A percentile compares a stretch with the other conserved stretches of the same genome.
phyloP scores from a whole-genome alignment of 2,888 invertebrate genomes.

The Alitta virens region DNA sequence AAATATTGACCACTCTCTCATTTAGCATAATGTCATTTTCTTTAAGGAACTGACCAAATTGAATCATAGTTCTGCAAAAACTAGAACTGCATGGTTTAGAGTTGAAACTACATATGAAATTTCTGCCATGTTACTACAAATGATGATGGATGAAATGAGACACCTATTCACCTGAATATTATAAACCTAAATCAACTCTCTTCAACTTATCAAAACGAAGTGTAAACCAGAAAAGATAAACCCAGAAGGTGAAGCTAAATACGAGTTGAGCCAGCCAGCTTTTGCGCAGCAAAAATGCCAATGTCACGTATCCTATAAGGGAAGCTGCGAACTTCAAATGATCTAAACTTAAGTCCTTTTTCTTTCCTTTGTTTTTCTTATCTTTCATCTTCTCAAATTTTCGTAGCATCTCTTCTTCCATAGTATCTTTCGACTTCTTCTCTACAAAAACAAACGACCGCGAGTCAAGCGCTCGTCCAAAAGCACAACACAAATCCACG shows the following conservation, averaged over 20 bases:
- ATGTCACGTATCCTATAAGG: constrained; percentile 11
- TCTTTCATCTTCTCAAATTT: background rate
- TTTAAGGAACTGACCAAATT: no score
- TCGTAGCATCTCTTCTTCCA: background rate
- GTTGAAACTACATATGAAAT: no score
- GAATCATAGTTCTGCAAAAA: no score
- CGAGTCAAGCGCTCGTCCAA: no score
- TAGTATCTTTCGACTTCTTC: background rate
- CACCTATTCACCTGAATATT: background rate
- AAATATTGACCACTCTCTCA: no score
- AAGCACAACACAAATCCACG: no score
- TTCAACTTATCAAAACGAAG: constrained; percentile 8
- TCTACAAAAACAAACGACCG: background rate
- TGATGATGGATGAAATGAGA: no score
- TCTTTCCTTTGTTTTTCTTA: constrained; percentile 3
- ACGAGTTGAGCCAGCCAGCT: constrained; percentile 17
- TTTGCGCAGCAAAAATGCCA: constrained; percentile 7
- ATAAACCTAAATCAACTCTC: background rate
- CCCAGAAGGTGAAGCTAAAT: constrained; percentile 17
- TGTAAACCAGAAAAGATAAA: constrained; percentile 19
- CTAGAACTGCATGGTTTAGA: no score
- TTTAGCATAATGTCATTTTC: no score
- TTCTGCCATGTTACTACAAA: no score
- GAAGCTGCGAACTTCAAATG: constrained; percentile 12
- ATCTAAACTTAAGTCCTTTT: constrained; percentile 8